Percentiles rank a stretch among this genome's conserved stretches.
These are phyloP conservation scores for Sardina pilchardus DNA, from an alignment of 2,113 vertebrate species.

Conservation along the genomic window DNA sequence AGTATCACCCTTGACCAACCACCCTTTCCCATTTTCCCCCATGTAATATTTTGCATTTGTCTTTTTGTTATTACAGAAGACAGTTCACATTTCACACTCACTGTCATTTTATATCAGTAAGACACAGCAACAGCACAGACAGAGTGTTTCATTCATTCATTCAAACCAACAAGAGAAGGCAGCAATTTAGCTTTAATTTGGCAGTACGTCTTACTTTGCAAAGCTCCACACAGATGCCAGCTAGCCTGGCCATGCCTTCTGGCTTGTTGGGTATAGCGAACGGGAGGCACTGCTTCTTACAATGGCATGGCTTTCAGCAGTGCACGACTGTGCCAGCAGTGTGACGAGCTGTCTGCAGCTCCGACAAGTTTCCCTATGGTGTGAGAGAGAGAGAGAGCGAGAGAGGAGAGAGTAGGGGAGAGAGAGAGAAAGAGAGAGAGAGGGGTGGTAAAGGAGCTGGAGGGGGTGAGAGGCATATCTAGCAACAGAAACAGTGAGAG, in stretches of 20 bases:
- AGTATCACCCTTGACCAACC: no score
- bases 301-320: slow-evolving; percentile 21
- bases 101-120: no score
- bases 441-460: neutral
- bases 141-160: neutral
- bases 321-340: slow-evolving; percentile 9
- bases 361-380: neutral
- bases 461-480: neutral
- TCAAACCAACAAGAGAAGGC: neutral
- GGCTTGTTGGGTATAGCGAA: neutral
- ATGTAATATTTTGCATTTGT: no score
- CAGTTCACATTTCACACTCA: no score
- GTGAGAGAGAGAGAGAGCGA: neutral
- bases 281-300: slow-evolving; percentile 26
- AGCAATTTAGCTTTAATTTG: neutral
- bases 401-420: neutral
- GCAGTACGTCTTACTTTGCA: neutral
- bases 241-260: neutral
- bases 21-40: no score
- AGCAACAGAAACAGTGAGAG: neutral
- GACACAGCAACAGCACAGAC: neutral
- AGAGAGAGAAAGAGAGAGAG: neutral
- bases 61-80: no score
- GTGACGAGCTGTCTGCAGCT: slow-evolving; percentile 34
- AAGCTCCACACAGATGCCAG: neutral